A percentile compares a stretch with the other conserved stretches of the same genome.
These are phyloP conservation scores for Trypoxylon attenuatum DNA, from an alignment of 2,888 invertebrate genomes.

Conservation along the genomic window DNA sequence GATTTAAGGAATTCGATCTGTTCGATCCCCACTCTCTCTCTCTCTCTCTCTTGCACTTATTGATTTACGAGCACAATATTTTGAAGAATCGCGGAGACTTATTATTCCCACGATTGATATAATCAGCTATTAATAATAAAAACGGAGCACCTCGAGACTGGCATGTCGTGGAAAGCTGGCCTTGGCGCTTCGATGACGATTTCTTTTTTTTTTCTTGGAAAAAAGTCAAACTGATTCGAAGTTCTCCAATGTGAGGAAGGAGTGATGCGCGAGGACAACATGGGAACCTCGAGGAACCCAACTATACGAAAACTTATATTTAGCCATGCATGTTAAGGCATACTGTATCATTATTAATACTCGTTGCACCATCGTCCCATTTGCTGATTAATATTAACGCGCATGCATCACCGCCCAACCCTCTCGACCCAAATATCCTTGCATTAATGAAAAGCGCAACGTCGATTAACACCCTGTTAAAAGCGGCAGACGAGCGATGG, in stretches of 20 bases:
- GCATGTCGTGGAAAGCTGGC: neutral
- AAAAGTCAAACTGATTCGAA: neutral
- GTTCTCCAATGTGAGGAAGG: conserved; percentile 23
- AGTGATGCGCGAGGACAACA: conserved; percentile 43
- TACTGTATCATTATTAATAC: conserved; percentile 65
- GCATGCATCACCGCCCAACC: conserved; percentile 60
- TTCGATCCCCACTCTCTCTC: too few species aligned
- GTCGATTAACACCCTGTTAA: conserved; percentile 27
- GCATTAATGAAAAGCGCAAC: conserved; percentile 49
- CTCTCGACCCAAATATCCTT: conserved; percentile 53
- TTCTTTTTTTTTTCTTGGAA: neutral
- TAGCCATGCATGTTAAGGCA: conserved; percentile 58
- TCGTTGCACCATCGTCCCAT: conserved; percentile 63
- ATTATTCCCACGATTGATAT: neutral
- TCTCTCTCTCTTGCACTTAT: neutral
- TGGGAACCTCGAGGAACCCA: conserved; percentile 29
- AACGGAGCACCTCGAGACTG: neutral
- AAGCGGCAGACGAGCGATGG: conserved; percentile 30
- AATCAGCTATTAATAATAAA: neutral
- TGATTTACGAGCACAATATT: neutral
- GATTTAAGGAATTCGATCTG: neutral
- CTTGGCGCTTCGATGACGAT: too few species aligned
- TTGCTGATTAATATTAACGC: conserved; percentile 72
- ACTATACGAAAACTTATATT: conserved; percentile 39
- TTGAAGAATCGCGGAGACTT: neutral